These are phyloP conservation scores for Crossaster papposus DNA, from an alignment of 53 echinoderm and acorn worm genomes.

Conservation along the genomic window DNA sequence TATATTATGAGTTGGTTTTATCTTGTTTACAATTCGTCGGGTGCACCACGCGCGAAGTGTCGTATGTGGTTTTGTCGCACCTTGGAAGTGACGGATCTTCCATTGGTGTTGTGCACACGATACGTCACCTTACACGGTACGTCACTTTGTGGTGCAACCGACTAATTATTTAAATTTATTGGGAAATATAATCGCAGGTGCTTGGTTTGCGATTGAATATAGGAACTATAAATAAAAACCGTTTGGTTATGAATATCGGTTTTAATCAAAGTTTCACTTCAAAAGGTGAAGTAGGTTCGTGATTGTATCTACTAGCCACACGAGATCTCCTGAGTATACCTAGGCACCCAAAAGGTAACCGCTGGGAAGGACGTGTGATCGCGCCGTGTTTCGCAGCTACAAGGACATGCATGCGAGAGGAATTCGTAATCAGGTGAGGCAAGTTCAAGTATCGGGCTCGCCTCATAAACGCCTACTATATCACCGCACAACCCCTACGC, in stretches of 20 bases:
- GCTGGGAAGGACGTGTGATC: background rate
- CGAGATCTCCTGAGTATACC: constrained; percentile 7
- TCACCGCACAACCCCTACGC: background rate
- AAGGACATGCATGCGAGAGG: constrained; percentile 36
- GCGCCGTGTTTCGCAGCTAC: constrained; percentile 1
- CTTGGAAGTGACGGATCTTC: no score
- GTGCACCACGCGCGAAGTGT: no score
- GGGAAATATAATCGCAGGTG: background rate
- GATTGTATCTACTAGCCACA: background rate
- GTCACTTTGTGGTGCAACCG: no score
- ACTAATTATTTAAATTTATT: background rate
- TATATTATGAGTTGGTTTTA: no score
- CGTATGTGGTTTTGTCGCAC: no score
- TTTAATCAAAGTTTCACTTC: constrained; percentile 14
- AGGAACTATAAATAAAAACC: background rate
- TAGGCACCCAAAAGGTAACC: background rate
- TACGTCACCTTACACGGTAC: no score
- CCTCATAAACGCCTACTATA: background rate
- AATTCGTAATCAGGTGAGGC: constrained; percentile 52
- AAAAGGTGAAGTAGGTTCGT: constrained; percentile 16
- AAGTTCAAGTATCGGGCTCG: constrained; percentile 1
- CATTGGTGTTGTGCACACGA: no score
- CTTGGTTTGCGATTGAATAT: background rate
- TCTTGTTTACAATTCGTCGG: no score
- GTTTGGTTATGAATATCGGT: background rate